Conservation (phyloP, 2,888 invertebrate genomes). For the Sceliomorpha sp. region DNA sequence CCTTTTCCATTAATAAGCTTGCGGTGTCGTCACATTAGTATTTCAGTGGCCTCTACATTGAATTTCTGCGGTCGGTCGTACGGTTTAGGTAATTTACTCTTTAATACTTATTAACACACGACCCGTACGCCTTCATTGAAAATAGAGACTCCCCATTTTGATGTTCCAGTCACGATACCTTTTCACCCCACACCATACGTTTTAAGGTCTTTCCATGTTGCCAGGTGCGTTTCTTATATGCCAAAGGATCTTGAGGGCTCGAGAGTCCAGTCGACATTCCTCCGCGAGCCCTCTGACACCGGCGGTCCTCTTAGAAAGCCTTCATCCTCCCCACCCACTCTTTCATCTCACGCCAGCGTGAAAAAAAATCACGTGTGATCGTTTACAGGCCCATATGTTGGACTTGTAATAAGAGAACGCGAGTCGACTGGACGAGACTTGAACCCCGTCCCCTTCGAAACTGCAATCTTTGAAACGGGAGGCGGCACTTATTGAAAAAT, state of each 20-base stretch:
- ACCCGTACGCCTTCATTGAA: constrained; percentile 38
- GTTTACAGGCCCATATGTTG: constrained; percentile 72
- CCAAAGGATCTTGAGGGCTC: constrained; percentile 55
- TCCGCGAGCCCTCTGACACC: constrained; percentile 73
- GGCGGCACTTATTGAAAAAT: constrained; percentile 72
- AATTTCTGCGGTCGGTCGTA: too few relatives aligned
- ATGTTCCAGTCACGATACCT: constrained; percentile 36
- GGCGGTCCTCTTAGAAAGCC: constrained; percentile 64
- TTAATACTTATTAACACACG: constrained; percentile 23
- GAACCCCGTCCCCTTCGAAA: constrained; percentile 30
- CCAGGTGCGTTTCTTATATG: constrained; percentile 64
- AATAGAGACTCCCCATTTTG: constrained; percentile 30
- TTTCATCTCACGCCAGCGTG: constrained; percentile 43
- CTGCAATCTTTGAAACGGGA: constrained; percentile 48
- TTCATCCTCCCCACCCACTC: constrained; percentile 38
- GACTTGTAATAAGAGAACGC: constrained; percentile 72
- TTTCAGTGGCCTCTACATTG: too few relatives aligned
- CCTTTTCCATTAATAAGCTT: too few relatives aligned
- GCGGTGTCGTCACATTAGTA: too few relatives aligned
- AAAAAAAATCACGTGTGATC: constrained; percentile 65
- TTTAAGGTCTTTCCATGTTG: constrained; percentile 45
- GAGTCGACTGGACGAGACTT: constrained; percentile 39
- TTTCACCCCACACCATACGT: constrained; percentile 26
- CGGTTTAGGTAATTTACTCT: constrained; percentile 3
- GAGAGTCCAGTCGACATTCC: constrained; percentile 68